These are phyloP conservation scores for Anthonomus grandis DNA, from an alignment of 1,140 invertebrate genomes.

Conservation along the genomic window DNA sequence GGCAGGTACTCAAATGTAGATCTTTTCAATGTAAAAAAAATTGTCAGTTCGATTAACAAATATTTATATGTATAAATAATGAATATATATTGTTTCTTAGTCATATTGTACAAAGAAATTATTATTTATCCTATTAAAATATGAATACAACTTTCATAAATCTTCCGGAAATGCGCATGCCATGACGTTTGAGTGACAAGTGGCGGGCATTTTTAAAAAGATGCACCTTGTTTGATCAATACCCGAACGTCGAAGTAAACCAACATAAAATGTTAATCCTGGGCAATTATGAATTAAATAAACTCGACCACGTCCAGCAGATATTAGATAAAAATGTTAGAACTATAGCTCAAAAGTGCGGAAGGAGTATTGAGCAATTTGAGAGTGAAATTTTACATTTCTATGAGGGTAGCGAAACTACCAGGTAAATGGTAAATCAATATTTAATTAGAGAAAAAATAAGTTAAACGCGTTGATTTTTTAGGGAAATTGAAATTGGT, in stretches of 20 bases:
- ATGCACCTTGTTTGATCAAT: conserved; percentile 27
- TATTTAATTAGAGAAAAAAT: too few species aligned
- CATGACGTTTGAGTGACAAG: too few species aligned
- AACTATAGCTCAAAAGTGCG: conserved; percentile 14
- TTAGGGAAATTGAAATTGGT: background rate
- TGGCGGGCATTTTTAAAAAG: too few species aligned
- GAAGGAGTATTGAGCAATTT: background rate
- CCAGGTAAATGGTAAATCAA: conserved; percentile 5
- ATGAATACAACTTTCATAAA: too few species aligned
- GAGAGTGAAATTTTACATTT: background rate
- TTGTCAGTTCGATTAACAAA: too few species aligned
- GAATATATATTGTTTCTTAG: too few species aligned
- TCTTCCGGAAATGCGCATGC: too few species aligned
- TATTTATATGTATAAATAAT: too few species aligned
- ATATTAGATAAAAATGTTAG: conserved; percentile 31
- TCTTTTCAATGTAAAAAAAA: too few species aligned
- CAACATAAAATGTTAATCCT: conserved; percentile 10
- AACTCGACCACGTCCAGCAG: conserved; percentile 33
- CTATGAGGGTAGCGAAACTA: background rate
- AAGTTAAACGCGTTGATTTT: background rate
- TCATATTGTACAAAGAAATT: too few species aligned
- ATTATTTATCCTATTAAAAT: too few species aligned
- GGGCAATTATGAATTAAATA: conserved; percentile 32
- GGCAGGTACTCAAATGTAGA: too few species aligned
- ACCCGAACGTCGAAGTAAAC: conserved; percentile 11